phyloP scores from a whole-genome alignment of 2,113 vertebrate species.

The Gopherus evgoodei region DNA sequence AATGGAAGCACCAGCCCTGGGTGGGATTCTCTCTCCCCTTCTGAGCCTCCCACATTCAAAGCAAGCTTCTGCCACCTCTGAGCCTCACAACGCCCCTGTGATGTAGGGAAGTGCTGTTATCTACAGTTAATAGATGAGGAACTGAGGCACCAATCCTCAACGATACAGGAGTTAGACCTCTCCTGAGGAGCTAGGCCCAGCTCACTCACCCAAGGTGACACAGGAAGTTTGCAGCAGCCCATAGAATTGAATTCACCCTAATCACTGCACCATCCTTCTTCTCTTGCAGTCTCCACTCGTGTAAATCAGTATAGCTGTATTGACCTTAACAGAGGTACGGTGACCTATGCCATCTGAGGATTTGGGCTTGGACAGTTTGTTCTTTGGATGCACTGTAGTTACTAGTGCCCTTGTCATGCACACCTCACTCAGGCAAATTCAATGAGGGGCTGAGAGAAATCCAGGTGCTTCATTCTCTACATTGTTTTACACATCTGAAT shows the following conservation, averaged over 20 bases:
- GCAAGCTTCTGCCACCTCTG: neutral
- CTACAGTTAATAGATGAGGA: too few species aligned
- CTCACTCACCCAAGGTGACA: neutral
- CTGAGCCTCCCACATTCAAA: neutral
- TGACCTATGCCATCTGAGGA: too few species aligned
- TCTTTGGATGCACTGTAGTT: neutral
- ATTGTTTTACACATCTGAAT: neutral
- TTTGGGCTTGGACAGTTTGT: neutral
- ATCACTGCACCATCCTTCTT: neutral
- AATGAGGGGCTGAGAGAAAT: neutral
- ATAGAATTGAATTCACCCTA: neutral
- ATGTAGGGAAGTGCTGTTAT: neutral
- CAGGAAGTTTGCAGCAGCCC: fast-evolving
- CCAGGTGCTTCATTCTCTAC: neutral
- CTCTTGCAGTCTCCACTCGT: neutral
- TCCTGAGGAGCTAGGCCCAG: neutral
- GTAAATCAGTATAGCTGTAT: neutral
- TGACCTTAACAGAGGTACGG: too few species aligned
- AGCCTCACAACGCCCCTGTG: neutral
- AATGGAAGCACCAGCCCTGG: too few species aligned
- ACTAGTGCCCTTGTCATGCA: neutral
- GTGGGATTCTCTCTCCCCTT: neutral
- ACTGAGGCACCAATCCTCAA: neutral
- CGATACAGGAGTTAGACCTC: neutral
- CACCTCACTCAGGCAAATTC: neutral